Conservation (phyloP, 2,888 invertebrate genomes). For the Drosophila paranaensis region DNA sequence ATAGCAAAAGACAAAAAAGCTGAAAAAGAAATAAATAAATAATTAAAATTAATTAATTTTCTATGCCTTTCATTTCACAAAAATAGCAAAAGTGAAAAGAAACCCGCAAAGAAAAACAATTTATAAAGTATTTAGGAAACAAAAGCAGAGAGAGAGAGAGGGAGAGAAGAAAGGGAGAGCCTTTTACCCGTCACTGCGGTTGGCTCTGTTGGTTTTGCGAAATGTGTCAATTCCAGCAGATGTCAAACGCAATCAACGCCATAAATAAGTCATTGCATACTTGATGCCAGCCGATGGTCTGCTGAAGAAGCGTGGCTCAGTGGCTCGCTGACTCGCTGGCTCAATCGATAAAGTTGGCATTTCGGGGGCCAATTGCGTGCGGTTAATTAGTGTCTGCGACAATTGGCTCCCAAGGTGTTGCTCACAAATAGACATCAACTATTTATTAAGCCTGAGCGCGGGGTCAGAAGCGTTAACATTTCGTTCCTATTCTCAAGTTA, state of each 20-base stretch:
- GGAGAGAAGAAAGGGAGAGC: background rate
- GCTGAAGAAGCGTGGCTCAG: background rate
- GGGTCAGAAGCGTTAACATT: constrained; percentile 49
- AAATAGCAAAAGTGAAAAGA: background rate
- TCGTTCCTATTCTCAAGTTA: constrained; percentile 41
- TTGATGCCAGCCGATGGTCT: constrained; percentile 10
- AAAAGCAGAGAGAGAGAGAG: no score
- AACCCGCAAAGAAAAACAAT: background rate
- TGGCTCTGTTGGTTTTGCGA: constrained; percentile 49
- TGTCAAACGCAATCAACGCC: constrained; percentile 74
- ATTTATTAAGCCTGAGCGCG: constrained; percentile 48
- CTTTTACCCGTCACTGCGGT: background rate
- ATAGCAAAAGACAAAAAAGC: no score
- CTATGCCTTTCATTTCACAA: background rate
- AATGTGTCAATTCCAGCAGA: constrained; percentile 74
- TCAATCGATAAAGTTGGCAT: constrained; percentile 48
- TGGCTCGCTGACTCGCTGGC: no score
- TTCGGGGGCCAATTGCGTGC: constrained; percentile 61
- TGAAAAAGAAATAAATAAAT: background rate
- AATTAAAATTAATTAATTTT: background rate
- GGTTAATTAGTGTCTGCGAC: constrained; percentile 69
- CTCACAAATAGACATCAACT: constrained; percentile 65
- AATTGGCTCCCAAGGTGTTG: constrained; percentile 68
- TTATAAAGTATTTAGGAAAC: constrained; percentile 1
- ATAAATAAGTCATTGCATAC: constrained; percentile 70